Evolutionary conservation across 2,113 vertebrate species (phyloP).

Genomic region (Phyllostomus discolor): DNA sequence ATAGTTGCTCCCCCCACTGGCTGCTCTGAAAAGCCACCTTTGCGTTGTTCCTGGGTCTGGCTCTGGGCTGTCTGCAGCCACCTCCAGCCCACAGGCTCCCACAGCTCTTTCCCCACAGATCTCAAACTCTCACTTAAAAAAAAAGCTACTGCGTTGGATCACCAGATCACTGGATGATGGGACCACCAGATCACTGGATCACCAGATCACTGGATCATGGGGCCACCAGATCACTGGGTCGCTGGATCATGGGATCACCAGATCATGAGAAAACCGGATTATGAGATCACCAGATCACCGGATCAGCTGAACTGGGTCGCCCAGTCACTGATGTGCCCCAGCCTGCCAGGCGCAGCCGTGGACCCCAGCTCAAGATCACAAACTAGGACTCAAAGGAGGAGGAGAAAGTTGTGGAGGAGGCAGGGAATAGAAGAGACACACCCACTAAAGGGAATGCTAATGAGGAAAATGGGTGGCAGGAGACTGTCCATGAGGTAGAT

Average conservation of each 20-base stretch:
- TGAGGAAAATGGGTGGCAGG: slow-evolving; percentile 84
- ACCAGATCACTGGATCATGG: too few relatives aligned
- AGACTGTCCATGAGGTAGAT: slow-evolving; percentile 83
- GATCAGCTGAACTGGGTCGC: too few relatives aligned
- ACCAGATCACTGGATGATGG: too few relatives aligned
- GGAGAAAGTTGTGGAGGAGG: not conserved
- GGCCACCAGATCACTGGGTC: too few relatives aligned
- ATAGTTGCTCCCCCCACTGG: not conserved
- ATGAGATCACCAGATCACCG: too few relatives aligned
- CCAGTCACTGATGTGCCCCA: too few relatives aligned
- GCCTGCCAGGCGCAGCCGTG: rapidly evolving
- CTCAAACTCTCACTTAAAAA: not conserved
- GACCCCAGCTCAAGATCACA: not conserved
- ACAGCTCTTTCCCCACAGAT: too few relatives aligned
- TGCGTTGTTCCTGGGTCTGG: not conserved
- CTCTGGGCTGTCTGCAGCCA: not conserved
- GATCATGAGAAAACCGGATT: too few relatives aligned
- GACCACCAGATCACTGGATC: too few relatives aligned
- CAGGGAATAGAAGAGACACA: not conserved
- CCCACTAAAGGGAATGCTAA: not conserved
- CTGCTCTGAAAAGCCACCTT: not conserved
- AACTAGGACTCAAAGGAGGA: too few relatives aligned
- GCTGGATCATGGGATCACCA: too few relatives aligned
- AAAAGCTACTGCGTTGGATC: not conserved
- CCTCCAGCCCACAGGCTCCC: too few relatives aligned